phyloP scores from a whole-genome alignment of 1,140 invertebrate genomes.

The Eurosta solidaginis region DNA sequence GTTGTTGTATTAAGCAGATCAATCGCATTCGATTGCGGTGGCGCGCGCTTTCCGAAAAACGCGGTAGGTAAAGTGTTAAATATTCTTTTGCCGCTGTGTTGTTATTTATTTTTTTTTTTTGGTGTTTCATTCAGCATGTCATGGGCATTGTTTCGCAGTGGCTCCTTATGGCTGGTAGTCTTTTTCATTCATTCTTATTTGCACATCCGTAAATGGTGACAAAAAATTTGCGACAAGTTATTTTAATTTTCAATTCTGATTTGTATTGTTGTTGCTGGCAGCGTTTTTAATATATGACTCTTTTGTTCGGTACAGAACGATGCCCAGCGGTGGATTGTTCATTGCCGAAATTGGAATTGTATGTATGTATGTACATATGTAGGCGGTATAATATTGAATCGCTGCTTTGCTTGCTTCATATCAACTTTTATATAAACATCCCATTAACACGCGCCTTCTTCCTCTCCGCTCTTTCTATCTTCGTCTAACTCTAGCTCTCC shows the following conservation, averaged over 20 bases:
- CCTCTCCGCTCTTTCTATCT: too few relatives aligned
- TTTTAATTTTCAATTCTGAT: slow-evolving; percentile 8
- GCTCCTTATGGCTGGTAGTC: neutral
- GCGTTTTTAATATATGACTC: neutral
- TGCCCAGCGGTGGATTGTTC: neutral
- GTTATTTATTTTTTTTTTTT: neutral
- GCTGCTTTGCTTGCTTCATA: too few relatives aligned
- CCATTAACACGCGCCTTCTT: too few relatives aligned
- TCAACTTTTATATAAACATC: too few relatives aligned
- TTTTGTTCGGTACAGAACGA: neutral
- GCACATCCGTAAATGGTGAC: neutral
- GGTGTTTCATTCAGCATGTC: neutral
- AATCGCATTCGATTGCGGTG: slow-evolving; percentile 16
- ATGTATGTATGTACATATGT: too few relatives aligned
- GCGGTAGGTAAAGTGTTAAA: slow-evolving; percentile 28
- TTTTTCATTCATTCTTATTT: neutral
- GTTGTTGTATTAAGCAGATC: neutral
- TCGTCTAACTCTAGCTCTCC: too few relatives aligned
- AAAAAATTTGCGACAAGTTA: slow-evolving; percentile 19
- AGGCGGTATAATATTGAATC: too few relatives aligned
- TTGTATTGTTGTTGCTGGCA: neutral
- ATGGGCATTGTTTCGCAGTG: neutral
- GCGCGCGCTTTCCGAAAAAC: neutral
- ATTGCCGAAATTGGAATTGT: too few relatives aligned
- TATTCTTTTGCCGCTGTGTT: neutral